Evolutionary conservation across 1,140 invertebrate genomes (phyloP).

Genomic region (Drepana arcuata): DNA sequence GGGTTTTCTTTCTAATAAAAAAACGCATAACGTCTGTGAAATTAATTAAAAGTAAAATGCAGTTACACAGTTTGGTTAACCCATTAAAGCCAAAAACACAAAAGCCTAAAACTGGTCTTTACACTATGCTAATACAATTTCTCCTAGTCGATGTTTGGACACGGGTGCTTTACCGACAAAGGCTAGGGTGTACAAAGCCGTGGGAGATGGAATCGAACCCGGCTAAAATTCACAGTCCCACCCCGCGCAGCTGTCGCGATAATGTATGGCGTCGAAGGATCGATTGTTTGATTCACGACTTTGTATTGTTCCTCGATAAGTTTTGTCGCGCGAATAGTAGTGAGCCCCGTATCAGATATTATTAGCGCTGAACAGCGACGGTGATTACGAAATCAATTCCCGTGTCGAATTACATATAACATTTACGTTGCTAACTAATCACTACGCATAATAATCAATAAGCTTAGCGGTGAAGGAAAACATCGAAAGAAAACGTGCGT

Average conservation of each 20-base stretch:
- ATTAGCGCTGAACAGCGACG: too few species aligned
- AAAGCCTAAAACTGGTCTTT: conserved; percentile 17
- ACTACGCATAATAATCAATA: too few species aligned
- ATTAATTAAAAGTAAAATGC: too few species aligned
- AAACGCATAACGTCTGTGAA: too few species aligned
- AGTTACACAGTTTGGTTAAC: conserved; percentile 1
- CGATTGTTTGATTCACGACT: conserved; percentile 53
- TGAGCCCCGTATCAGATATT: conserved; percentile 21
- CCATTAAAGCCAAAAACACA: too few species aligned
- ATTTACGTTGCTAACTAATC: too few species aligned
- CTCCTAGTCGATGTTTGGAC: conserved; percentile 14
- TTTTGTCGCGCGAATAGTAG: conserved; percentile 23
- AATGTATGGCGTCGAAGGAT: conserved; percentile 39
- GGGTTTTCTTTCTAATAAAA: too few species aligned
- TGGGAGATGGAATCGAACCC: conserved; percentile 36
- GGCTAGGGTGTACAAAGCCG: conserved; percentile 31
- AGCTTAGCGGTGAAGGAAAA: too few species aligned
- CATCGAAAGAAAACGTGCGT: too few species aligned
- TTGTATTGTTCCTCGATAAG: conserved; percentile 37
- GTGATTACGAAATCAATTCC: too few species aligned
- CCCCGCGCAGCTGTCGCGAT: conserved; percentile 53
- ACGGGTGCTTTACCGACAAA: conserved; percentile 13
- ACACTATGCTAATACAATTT: conserved; percentile 8
- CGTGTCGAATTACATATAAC: too few species aligned
- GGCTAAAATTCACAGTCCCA: conserved; percentile 23